A percentile compares a stretch with the other conserved stretches of the same genome.
These are phyloP conservation scores for Callopanchax toddi DNA, from an alignment of 2,113 vertebrate genomes.

Conservation along the genomic window DNA sequence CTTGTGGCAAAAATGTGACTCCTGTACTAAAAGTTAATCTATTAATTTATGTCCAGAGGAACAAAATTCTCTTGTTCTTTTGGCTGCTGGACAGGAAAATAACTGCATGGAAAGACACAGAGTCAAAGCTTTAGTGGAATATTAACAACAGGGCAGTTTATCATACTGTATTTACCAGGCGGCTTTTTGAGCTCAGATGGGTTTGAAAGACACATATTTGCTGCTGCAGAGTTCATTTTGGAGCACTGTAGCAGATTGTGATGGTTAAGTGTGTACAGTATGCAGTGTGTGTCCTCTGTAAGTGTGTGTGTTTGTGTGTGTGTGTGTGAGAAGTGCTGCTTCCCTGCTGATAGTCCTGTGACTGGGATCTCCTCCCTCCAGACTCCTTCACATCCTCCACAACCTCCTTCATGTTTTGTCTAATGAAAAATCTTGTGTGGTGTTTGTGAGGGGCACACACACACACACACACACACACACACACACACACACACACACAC, in stretches of 20 bases:
- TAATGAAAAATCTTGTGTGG: conserved; percentile 67
- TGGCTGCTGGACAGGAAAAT: background rate
- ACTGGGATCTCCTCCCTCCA: conserved; percentile 43
- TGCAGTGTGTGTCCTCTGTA: background rate
- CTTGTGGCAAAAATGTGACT: background rate
- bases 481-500: conserved; percentile 15
- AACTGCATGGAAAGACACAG: background rate
- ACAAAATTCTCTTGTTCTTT: background rate
- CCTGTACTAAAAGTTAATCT: background rate
- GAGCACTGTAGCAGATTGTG: background rate
- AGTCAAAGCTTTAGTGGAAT: background rate
- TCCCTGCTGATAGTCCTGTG: conserved; percentile 72
- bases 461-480: conserved; percentile 2
- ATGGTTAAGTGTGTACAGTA: too few relatives aligned
- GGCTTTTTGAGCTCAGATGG: background rate
- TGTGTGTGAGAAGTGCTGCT: conserved; percentile 26
- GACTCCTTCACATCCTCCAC: conserved; percentile 42
- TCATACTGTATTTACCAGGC: background rate
- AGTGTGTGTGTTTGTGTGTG: conserved; percentile 29
- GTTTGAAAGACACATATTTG: background rate
- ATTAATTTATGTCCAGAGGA: background rate
- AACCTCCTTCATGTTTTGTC: conserved; percentile 58
- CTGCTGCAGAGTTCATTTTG: conserved; percentile 9
- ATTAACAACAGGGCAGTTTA: background rate
- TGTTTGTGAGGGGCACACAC: conserved; percentile 7